Percentiles rank a stretch among this genome's conserved stretches.
Evolutionary conservation across 2,113 vertebrate genomes (phyloP).

Genomic region (Sorex fumeus): DNA sequence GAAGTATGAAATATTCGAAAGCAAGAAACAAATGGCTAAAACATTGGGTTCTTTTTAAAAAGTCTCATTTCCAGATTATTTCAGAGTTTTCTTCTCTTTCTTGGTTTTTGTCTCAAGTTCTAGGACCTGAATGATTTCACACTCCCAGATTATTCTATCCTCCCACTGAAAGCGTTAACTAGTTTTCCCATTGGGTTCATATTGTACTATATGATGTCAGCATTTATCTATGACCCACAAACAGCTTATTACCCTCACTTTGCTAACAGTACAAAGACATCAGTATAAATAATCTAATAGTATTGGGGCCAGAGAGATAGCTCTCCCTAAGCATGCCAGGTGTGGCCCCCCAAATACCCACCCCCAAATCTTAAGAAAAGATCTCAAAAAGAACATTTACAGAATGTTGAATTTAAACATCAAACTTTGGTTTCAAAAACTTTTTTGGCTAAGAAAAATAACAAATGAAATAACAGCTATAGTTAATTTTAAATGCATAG

Average conservation of each 20-base stretch:
- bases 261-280: background rate
- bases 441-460: constrained; percentile 20
- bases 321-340: no score
- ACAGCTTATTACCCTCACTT: background rate
- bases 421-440: background rate
- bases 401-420: no score
- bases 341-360: no score
- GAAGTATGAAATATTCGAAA: background rate
- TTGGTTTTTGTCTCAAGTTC: background rate
- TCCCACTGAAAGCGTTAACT: background rate
- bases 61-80: background rate
- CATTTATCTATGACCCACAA: background rate
- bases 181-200: background rate
- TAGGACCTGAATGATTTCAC: background rate
- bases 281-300: no score
- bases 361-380: background rate
- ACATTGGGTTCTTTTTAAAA: background rate
- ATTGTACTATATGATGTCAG: background rate
- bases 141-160: background rate
- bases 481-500: background rate
- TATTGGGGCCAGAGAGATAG: no score
- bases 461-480: no score
- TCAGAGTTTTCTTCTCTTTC: background rate
- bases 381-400: background rate
- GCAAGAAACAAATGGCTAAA: background rate